Base-by-base conservation (phyloP, 2,113 vertebrate genomes). In the Apodemus speciosus region DNA sequence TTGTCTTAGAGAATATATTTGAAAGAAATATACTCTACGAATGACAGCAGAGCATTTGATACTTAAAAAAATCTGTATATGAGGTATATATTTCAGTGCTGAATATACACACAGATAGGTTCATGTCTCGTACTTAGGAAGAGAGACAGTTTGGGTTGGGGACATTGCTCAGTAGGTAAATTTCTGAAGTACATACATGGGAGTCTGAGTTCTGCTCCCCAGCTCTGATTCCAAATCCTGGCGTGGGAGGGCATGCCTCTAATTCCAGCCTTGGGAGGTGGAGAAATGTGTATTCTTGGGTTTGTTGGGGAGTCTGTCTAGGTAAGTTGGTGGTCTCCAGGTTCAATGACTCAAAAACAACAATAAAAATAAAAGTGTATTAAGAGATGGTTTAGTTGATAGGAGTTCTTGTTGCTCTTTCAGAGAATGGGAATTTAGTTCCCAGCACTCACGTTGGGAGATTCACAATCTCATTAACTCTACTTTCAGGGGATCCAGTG, bases 11-110 rank as follows among this genome's bases (percentile, higher is more conserved):
- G 94, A 93, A 40, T 18, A 88, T 60, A 73, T 58, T 58, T 77
- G 30, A 91, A 76, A 0, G 0, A 89, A 60, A 73, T 49, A n/a
- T 8, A 0, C 0, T 46, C 30, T 95, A 35, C 87, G 85, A 81
- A 90, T 79, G 53, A 94, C 0, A 13, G 20, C 60, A 79, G 68
- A 71, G 51, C 23, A 93, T 85, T 93, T 95, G 89, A 88, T 90
- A 60, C 87, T 89, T 93, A 62, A 94, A 93, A 91, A 93, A 91
- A 49, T 27, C 40, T 89, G 35, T 64, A 60, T 51, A n/a, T n/a
- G 38, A 92, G 43, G 23, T 35, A 79, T 80, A 25, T 43, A 58
- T 69, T 69, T 77, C 81, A 88, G 9, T 58, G 75, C 32, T 64
- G 3, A 13, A 46, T 72, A 15, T 13, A 40, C 16, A n/a, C 8